These are phyloP conservation scores for Drosophila paramelanica DNA, from an alignment of 2,888 invertebrate genomes.

Conservation along the genomic window DNA sequence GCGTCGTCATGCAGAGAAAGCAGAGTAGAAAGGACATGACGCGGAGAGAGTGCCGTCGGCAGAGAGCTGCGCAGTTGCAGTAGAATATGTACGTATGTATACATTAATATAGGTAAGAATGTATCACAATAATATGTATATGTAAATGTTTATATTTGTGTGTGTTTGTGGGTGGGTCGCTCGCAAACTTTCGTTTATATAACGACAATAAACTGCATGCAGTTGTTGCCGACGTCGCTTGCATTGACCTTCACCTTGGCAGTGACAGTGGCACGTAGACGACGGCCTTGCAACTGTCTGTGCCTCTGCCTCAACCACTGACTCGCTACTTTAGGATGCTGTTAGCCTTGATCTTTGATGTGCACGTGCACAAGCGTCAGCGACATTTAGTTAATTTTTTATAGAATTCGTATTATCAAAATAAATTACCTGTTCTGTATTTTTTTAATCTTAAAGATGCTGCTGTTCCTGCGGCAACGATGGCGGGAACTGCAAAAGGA, in stretches of 20 bases:
- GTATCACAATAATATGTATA: neutral
- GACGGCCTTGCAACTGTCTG: conserved; percentile 41
- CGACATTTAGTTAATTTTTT: conserved; percentile 13
- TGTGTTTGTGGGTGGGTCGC: conserved; percentile 20
- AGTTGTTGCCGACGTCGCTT: conserved; percentile 33
- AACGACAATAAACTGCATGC: conserved; percentile 70
- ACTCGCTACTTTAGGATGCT: conserved; percentile 19
- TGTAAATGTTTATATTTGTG: neutral
- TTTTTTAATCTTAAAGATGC: conserved; percentile 4
- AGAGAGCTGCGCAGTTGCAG: conserved; percentile 65
- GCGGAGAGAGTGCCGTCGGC: conserved; percentile 51
- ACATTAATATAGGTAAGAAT: too few species aligned
- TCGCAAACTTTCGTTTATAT: conserved; percentile 60
- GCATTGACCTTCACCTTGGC: conserved; percentile 79
- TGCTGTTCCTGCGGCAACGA: neutral
- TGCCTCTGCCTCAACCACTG: conserved; percentile 19
- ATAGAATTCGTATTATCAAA: neutral
- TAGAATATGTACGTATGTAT: conserved; percentile 1
- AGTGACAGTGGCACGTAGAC: conserved; percentile 37
- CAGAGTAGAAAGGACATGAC: conserved; percentile 49
- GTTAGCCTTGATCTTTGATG: conserved; percentile 65
- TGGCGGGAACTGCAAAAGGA: conserved; percentile 51
- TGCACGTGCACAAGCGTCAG: conserved; percentile 18
- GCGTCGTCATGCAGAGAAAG: conserved; percentile 50
- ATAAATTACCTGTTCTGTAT: conserved; percentile 48